Base-by-base conservation (phyloP, 2,888 invertebrate genomes). In the Leptura quadrifasciata region DNA sequence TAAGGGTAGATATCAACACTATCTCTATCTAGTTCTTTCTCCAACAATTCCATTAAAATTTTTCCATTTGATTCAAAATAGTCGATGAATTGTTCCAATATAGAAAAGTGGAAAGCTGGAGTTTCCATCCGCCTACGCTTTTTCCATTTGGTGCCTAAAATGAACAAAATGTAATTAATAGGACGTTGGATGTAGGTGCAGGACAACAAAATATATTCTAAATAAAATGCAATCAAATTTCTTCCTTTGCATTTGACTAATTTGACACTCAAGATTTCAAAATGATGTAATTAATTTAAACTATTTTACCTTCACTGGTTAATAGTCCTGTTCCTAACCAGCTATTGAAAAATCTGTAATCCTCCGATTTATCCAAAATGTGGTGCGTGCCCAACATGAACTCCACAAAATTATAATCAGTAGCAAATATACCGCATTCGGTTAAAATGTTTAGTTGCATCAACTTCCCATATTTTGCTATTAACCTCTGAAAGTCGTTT, bases 31-130 rank as follows among this genome's bases (percentile, higher is more conserved):
- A 87, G 87, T 61, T 86, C 80, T 10, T 77, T 58, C 20, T 84
- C 84, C 20, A 95, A 86, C 82, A 92, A 92, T 1, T 91, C 86
- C 0, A 92, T 86, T 65, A 95, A 89, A 20, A 92, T 89, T 54
- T 89, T 87, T 21, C 92, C 90, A 78, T 94, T 93, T 71, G 91
- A 91, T 83, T 94, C 92, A 85, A 95, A 95, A 0, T 94, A 91
- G 2, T 92, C 91, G 8, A 94, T 86, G 87, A 94, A 95, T 80
- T 93, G 92, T 84, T 94, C 93, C 65, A 95, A 87, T 74, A 95
- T 94, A 84, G 93, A 93, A 85, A 95, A 95, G 87, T 95, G 95
- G 87, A 95, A 95, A 0, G 95, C 92, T 0, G 95, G 95, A 0
- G 95, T 95, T 65, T 95, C 88, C 78, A 95, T 91, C 86, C 93